Conservation (phyloP, 2,888 invertebrate species). For the Antheraea yamamai region DNA sequence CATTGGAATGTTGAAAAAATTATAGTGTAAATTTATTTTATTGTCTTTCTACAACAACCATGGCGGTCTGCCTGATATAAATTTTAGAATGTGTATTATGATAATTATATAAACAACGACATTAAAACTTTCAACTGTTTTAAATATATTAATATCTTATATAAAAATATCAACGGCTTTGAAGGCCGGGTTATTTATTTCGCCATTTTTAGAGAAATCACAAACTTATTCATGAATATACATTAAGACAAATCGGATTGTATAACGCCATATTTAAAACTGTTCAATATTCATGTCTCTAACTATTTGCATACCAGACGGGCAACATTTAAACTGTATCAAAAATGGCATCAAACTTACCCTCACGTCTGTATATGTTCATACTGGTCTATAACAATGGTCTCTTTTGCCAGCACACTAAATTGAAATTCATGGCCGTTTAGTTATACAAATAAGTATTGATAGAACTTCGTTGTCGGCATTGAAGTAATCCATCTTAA, state of each 20-base stretch:
- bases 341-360: conserved; percentile 29
- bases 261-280: conserved; percentile 13
- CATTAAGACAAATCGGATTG: conserved; percentile 11
- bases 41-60: background rate
- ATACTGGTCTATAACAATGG: conserved; percentile 17
- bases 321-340: conserved; percentile 41
- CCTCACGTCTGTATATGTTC: background rate
- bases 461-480: conserved; percentile 35
- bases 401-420: conserved; percentile 33
- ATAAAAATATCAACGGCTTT: background rate
- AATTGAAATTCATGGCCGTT: conserved; percentile 46
- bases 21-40: background rate
- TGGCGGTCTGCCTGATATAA: background rate
- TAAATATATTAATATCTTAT: background rate
- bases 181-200: background rate
- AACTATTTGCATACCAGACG: conserved; percentile 12
- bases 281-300: conserved; percentile 32
- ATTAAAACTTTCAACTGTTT: background rate
- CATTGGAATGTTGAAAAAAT: background rate
- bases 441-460: conserved; percentile 39
- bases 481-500: conserved; percentile 40
- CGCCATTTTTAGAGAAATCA: conserved; percentile 13
- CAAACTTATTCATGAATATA: conserved; percentile 13
- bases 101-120: background rate
- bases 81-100: background rate